Evolutionary conservation across 2,797 vertebrate species (phyloP).

Genomic region (Lateolabrax maculatus): DNA sequence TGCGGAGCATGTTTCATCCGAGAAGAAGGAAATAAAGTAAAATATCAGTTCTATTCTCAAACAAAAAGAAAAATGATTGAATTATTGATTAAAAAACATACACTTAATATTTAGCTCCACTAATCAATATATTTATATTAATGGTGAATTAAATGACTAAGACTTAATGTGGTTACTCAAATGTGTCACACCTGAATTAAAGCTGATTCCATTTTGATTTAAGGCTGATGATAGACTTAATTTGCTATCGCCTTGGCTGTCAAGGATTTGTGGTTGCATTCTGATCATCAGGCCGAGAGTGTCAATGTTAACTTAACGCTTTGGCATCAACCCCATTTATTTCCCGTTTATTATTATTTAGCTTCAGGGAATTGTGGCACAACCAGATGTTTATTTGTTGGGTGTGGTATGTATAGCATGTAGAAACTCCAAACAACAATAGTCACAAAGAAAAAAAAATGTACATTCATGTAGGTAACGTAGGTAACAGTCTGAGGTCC

Average conservation of each 20-base stretch:
- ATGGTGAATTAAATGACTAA: neutral
- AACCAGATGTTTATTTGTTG: neutral
- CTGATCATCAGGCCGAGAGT: neutral
- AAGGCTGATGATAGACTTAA: neutral
- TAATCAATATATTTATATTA: neutral
- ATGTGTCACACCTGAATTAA: no score
- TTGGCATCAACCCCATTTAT: neutral
- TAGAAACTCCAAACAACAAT: no score
- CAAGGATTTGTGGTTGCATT: neutral
- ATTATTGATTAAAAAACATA: neutral
- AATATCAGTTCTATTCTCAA: no score
- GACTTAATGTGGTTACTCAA: neutral
- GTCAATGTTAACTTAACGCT: neutral
- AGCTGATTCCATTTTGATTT: neutral
- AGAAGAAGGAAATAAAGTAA: neutral
- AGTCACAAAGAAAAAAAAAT: neutral
- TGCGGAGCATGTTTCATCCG: neutral
- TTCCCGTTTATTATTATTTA: neutral
- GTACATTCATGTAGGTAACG: neutral
- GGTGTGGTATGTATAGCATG: no score
- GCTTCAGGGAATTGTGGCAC: neutral
- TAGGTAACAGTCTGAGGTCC: neutral
- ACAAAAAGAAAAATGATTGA: neutral
- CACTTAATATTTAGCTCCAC: neutral
- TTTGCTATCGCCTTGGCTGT: neutral